Evolutionary conservation across 2,113 vertebrate genomes (phyloP).

Genomic region (Globicephala melas): DNA sequence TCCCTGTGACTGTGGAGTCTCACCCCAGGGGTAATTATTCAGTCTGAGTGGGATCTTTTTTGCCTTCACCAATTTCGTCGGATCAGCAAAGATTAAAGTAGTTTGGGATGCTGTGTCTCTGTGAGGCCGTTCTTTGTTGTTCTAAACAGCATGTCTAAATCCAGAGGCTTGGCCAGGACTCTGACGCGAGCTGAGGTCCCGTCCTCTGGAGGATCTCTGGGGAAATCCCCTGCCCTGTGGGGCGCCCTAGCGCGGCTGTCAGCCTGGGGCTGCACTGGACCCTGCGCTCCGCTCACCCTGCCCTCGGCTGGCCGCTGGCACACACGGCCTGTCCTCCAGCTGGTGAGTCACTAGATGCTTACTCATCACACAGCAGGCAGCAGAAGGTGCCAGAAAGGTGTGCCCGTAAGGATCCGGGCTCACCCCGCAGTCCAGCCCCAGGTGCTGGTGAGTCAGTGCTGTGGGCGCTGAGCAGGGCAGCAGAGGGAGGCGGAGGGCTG

Average conservation of each 20-base stretch:
- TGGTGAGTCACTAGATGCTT: neutral
- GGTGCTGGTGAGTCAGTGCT: neutral
- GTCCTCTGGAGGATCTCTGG: neutral
- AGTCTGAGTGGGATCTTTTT: fast-evolving
- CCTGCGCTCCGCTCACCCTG: fast-evolving
- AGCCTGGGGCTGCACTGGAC: fast-evolving
- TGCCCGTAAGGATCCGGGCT: fast-evolving
- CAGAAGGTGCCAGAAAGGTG: neutral
- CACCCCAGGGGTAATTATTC: fast-evolving
- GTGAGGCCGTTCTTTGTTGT: neutral
- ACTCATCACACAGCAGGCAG: neutral
- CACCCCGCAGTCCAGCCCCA: neutral
- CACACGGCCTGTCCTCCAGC: neutral
- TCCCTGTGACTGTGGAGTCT: fast-evolving
- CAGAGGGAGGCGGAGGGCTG: neutral
- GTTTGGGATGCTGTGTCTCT: fast-evolving
- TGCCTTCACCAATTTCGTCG: fast-evolving
- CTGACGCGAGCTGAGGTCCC: fast-evolving
- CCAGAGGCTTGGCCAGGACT: fast-evolving
- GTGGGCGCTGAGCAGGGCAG: fast-evolving
- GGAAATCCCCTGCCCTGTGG: fast-evolving
- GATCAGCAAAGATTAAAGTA: neutral
- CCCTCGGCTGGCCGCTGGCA: fast-evolving
- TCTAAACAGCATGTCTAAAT: fast-evolving
- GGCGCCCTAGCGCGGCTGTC: neutral